Evolutionary conservation across 2,888 invertebrate species (phyloP).

Genomic region (Ctenicera cuprea): DNA sequence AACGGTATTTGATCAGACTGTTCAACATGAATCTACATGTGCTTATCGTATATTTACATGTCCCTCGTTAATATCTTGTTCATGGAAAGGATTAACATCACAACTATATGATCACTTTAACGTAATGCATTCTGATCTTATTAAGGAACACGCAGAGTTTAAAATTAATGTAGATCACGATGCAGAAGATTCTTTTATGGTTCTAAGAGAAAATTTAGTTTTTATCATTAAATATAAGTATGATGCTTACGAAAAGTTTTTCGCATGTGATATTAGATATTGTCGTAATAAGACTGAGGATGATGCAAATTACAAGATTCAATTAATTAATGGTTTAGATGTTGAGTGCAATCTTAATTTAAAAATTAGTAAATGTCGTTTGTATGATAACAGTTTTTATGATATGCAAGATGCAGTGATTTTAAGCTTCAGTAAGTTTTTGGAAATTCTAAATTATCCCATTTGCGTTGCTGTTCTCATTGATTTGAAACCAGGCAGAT

Average conservation of each 20-base stretch:
- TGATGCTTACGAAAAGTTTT: neutral
- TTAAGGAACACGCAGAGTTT: neutral
- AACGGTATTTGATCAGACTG: neutral
- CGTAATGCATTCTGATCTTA: neutral
- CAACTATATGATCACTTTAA: neutral
- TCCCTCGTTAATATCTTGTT: neutral
- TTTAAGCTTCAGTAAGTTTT: neutral
- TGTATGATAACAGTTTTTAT: no score
- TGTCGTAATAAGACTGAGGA: neutral
- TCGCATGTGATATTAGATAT: neutral
- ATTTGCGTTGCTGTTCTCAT: neutral
- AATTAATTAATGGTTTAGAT: neutral
- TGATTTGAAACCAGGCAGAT: neutral
- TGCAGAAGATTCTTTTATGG: neutral
- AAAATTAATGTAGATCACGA: neutral
- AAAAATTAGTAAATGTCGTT: neutral
- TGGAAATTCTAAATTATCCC: neutral
- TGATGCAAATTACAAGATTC: neutral
- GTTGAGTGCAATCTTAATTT: neutral
- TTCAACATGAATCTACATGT: neutral
- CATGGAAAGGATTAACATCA: neutral
- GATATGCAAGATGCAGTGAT: neutral
- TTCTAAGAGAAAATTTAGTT: neutral
- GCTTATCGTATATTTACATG: neutral
- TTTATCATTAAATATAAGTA: neutral